Percentiles rank a stretch among this genome's conserved stretches.
Conservation (phyloP, 2,888 invertebrate species). For the Machimus atricapillus region DNA sequence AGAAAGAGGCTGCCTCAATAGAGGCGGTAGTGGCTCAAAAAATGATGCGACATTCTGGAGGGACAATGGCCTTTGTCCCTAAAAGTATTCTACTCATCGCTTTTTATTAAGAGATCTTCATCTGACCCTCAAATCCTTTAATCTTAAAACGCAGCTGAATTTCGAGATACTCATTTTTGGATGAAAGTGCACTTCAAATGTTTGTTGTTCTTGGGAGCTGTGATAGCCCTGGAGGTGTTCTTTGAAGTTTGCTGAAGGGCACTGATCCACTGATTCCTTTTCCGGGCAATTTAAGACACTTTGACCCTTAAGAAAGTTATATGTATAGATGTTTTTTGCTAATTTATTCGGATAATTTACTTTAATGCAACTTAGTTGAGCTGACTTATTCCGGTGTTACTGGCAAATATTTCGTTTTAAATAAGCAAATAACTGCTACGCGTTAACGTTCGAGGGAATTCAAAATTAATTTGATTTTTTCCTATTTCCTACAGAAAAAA, state of each 20-base stretch:
- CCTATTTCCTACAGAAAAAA: no score
- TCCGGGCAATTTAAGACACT: neutral
- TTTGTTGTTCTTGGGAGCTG: neutral
- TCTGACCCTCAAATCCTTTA: slow-evolving; percentile 7
- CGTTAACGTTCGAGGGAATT: no score
- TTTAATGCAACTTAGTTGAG: neutral
- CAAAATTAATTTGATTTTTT: no score
- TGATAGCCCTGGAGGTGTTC: neutral
- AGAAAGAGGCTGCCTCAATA: neutral
- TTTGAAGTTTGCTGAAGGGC: neutral
- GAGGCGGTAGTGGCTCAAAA: neutral
- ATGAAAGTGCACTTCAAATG: neutral
- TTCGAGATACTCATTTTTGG: neutral
- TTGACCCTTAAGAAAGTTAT: neutral
- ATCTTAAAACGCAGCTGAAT: neutral
- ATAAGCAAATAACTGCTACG: no score
- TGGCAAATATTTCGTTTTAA: no score
- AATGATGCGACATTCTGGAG: slow-evolving; percentile 12
- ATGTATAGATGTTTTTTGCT: neutral
- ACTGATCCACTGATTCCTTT: neutral
- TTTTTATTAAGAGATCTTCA: neutral
- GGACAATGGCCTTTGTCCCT: neutral
- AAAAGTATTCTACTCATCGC: slow-evolving; percentile 6
- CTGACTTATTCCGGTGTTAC: no score
- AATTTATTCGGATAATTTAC: neutral